phyloP scores from a whole-genome alignment of 2,113 vertebrate species.

The Nymphicus hollandicus region DNA sequence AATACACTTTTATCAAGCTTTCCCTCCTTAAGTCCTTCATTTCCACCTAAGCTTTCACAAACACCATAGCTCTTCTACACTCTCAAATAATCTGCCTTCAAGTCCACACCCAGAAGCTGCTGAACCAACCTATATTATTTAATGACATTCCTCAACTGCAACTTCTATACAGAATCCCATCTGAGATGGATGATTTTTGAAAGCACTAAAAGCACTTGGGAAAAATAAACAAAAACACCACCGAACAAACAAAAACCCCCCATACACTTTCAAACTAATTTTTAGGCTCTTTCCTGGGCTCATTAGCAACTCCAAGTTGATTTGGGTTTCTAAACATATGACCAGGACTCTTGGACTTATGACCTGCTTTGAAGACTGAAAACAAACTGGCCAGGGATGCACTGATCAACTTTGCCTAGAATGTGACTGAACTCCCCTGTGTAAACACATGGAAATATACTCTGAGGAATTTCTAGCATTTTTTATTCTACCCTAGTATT shows the following conservation, averaged over 20 bases:
- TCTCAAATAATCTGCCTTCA: not conserved
- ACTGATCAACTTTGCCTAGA: not conserved
- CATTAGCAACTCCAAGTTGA: not conserved
- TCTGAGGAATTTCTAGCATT: not conserved
- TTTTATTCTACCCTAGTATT: not conserved
- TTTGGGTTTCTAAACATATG: not conserved
- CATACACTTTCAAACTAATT: not conserved
- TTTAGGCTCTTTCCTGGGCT: not conserved
- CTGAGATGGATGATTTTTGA: not conserved
- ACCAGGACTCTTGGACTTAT: not conserved
- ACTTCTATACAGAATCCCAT: not conserved
- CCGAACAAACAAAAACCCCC: not conserved
- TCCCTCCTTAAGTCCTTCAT: not conserved
- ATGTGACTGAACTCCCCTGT: not conserved
- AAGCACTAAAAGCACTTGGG: not conserved
- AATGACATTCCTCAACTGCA: not conserved
- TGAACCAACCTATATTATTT: not conserved
- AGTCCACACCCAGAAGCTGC: not conserved
- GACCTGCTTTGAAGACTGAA: not conserved
- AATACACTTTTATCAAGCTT: not conserved
- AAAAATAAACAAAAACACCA: not conserved
- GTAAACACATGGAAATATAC: not conserved
- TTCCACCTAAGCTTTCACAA: not conserved
- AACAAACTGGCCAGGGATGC: not conserved
- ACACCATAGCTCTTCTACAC: not conserved